Base-by-base conservation (phyloP, 2,888 invertebrate species). In the Campoplex nolae region DNA sequence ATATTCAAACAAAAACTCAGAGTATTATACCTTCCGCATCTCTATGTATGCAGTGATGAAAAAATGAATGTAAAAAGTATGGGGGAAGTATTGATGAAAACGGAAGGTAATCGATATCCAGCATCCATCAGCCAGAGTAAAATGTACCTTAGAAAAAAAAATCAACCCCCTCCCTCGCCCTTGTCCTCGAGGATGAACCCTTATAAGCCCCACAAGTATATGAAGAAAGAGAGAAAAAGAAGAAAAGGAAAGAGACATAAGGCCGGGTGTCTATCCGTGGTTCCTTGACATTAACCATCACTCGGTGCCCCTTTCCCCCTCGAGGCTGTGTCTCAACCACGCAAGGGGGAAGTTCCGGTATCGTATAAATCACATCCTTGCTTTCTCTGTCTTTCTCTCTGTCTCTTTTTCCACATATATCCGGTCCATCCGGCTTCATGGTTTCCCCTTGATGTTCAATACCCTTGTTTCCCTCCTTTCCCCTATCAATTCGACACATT, bases 361-460 rank as follows among this genome's bases (percentile, higher is more conserved):
- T 92, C 91, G 91, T 90, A 92, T 93, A 94, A 94, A 94, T 93
- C 94, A 93, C 92, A 91, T 92, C 92, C 91, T 90, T 90, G 89
- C 90, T 89, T 71, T 71, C 45, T 13, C 45, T 45, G 1, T 45
- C 89, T 42, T 6, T 13, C 45, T 45, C 11, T 45, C 89, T 42
- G 7, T 75, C 23, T 58, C 42, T 13, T 38, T 73, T 35, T 54
- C 89, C 79, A 38, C 54, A 54, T 42, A 83, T 91, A 91, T 90
- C 91, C 90, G 89, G 89, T 90, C 89, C 89, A 90, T 91, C 90
- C 91, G 91, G 91, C 91, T 90, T 92, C 91, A 87, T 79, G 83
- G 76, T 88, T 89, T 87, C 81, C 68, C 68, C 62, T n/a, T 28
- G 38, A 58, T 56, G 48, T 51, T 79, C 86, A 88, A 42, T 13